phyloP scores from a whole-genome alignment of 2,797 vertebrate genomes.

The Pipistrellus pygmaeus region DNA sequence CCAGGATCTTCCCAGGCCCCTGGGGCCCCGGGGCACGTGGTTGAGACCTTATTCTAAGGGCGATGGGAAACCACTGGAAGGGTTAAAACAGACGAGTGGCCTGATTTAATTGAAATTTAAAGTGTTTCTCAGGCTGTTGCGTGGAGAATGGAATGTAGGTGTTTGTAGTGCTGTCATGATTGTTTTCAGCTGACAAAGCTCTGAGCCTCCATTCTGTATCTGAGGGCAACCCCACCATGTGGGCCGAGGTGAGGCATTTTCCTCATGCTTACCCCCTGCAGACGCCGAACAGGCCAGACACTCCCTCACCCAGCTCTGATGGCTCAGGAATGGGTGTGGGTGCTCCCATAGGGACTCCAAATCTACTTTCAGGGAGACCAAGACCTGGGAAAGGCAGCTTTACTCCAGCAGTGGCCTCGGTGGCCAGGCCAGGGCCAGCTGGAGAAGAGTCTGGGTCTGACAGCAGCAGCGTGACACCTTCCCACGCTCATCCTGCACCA shows the following conservation, averaged over 20 bases:
- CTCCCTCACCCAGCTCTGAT: background rate
- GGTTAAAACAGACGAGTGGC: background rate
- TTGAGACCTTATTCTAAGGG: background rate
- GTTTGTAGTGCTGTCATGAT: background rate
- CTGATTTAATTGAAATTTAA: background rate
- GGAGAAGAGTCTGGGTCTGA: background rate
- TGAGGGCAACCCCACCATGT: background rate
- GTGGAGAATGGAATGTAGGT: background rate
- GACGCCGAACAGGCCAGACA: background rate
- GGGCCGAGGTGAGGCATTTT: background rate
- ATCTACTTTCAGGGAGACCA: background rate
- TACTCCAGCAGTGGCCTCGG: background rate
- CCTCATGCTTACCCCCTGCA: accelerated
- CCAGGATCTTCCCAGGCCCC: background rate
- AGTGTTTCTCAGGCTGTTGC: background rate
- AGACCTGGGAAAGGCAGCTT: background rate
- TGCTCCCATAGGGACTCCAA: background rate
- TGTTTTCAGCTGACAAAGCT: background rate
- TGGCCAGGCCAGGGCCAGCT: background rate
- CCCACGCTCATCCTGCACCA: background rate
- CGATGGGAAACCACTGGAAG: background rate
- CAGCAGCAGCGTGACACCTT: background rate
- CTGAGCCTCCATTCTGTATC: background rate
- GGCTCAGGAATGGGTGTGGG: background rate
- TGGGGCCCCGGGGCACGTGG: background rate